Evolutionary conservation across 1,140 invertebrate genomes (phyloP), one percentile per base, ranked within the genome.

Genomic region (Mercenaria mercenaria): DNA sequence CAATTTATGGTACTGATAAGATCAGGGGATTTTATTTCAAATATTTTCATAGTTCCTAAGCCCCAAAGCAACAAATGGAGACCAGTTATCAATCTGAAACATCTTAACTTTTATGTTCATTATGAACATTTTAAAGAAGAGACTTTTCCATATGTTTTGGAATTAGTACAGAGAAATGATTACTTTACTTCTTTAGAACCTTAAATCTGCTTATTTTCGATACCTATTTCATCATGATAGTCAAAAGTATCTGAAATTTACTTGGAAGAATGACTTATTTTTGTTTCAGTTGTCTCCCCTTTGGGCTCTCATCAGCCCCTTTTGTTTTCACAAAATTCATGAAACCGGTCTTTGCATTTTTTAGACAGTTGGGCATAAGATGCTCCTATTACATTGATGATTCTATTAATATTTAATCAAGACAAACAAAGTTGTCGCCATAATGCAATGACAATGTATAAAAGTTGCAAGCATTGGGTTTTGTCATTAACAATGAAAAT

Each of bases 381-480:
- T 80, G 23, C 69, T 34, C 43, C 61, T 90, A 61, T 81, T 83
- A 76, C 74, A 81, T 34, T 56, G 89, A 56, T 47, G 83, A 74
- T 85, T 85, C n/a, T 26, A 79, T 84, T 50, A 90, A 59, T 61
- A 88, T 88, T 32, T 52, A n/a, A 85, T 34, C 59, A 85, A n/a
- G 6, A 56, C 20, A 74, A n/a, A 26, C 11, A 20, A 23, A 61
- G 20, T 3, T 64, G 56, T 26, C 29, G 1, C 4, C 2, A 18
- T 34, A 72, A 69, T 84, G 23, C 79, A 56, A 23, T n/a, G 23
- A 4, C 56, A 34, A 56, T 81, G 43, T 8, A 47, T 8, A 47
- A 10, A 83, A 83, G 59, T 29, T 83, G 26, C n/a, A 83, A 64
- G 23, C n/a, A 13, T 34, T 83, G 39, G 80, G 80, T 23, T 83